Evolutionary conservation across 2,113 vertebrate species (phyloP).

Genomic region (Lophura nycthemera): DNA sequence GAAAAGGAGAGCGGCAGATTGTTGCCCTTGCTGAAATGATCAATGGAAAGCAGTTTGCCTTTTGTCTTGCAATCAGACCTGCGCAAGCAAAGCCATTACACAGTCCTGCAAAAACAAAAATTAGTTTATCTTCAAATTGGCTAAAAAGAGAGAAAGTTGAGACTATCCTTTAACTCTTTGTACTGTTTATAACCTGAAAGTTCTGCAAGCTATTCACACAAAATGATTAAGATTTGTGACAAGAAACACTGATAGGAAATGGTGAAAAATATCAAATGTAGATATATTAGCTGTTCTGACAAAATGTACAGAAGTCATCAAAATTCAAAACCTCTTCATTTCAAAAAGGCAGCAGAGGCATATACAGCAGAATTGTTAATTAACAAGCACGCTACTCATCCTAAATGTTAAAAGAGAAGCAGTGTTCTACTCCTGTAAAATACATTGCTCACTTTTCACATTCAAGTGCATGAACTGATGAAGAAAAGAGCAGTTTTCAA

Average conservation of each 20-base stretch:
- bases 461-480: not conserved
- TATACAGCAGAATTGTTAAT: not conserved
- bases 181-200: not conserved
- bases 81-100: not conserved
- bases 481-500: not conserved
- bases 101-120: not conserved
- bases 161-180: not conserved
- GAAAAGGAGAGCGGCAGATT: constrained; percentile 17
- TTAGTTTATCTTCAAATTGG: not conserved
- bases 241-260: not conserved
- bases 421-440: not conserved
- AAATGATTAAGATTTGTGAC: not conserved
- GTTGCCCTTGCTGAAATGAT: constrained; percentile 40
- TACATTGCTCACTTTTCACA: not conserved
- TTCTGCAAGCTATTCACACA: not conserved
- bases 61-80: constrained; percentile 19
- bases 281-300: not conserved
- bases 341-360: not conserved
- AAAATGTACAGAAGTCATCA: not conserved
- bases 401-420: not conserved
- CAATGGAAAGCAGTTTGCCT: constrained; percentile 34
- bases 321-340: not conserved
- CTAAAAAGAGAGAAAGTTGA: not conserved
- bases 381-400: not conserved
- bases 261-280: not conserved